Conservation (phyloP, 2,797 vertebrate species). For the Helicolenus hilgendorfi region DNA sequence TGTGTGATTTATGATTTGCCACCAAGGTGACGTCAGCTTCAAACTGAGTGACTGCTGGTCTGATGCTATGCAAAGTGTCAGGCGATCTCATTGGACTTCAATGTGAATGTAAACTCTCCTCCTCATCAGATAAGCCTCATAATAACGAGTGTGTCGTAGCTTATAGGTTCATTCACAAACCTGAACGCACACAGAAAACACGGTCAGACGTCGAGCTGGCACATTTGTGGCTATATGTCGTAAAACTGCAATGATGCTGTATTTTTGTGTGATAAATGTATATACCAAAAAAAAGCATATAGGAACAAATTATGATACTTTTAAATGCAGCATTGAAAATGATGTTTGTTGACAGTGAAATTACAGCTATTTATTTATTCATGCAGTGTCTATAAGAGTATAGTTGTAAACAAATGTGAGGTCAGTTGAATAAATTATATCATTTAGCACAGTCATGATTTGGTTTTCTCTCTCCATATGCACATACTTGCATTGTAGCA, state of each 20-base stretch:
- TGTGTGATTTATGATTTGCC: neutral
- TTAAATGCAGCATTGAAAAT: constrained; percentile 72
- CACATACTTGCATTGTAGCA: neutral
- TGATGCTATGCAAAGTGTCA: constrained; percentile 64
- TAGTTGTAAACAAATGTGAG: constrained; percentile 80
- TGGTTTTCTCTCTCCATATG: constrained; percentile 44
- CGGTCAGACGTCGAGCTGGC: constrained; percentile 49
- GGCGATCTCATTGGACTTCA: constrained; percentile 45
- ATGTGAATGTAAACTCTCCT: constrained; percentile 76
- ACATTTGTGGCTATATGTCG: constrained; percentile 86
- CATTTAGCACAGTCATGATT: constrained; percentile 76
- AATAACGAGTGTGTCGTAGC: constrained; percentile 29
- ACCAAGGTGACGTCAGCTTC: neutral
- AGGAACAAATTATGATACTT: constrained; percentile 72
- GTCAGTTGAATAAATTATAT: constrained; percentile 87
- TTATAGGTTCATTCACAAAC: constrained; percentile 50
- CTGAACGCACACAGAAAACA: constrained; percentile 37
- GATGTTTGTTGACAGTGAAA: constrained; percentile 73
- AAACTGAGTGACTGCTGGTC: constrained; percentile 26
- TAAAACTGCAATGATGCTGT: constrained; percentile 79
- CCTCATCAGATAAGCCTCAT: constrained; percentile 43
- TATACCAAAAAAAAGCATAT: constrained; percentile 57
- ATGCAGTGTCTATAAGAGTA: constrained; percentile 80
- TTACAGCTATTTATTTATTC: constrained; percentile 79
- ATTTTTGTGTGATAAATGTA: constrained; percentile 88